These are phyloP conservation scores for Tridacna crocea DNA, from an alignment of 2,888 invertebrate genomes.

Conservation along the genomic window DNA sequence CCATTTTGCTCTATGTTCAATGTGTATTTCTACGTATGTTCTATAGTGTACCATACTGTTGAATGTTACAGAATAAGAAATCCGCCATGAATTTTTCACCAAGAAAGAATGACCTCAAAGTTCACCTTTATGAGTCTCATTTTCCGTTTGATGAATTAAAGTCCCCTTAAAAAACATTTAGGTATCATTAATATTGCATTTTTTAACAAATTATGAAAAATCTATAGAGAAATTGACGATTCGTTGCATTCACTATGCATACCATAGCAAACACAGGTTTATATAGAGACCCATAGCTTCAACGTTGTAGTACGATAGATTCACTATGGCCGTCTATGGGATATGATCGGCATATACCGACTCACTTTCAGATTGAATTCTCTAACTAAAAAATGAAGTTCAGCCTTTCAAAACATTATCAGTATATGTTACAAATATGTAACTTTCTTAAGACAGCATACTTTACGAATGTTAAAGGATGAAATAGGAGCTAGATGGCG, in stretches of 20 bases:
- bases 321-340: conserved; percentile 62
- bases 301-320: conserved; percentile 57
- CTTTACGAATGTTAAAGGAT: no score
- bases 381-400: no score
- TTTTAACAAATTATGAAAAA: conserved; percentile 45
- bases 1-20: conserved; percentile 5
- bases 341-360: conserved; percentile 49
- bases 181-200: conserved; percentile 37
- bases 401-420: not conserved
- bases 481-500: no score
- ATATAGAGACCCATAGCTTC: conserved; percentile 58
- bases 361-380: not conserved
- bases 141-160: conserved; percentile 81
- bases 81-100: conserved; percentile 70
- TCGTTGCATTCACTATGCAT: conserved; percentile 62
- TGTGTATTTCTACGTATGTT: conserved; percentile 14
- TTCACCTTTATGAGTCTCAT: conserved; percentile 75
- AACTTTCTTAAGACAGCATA: no score
- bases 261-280: conserved; percentile 34
- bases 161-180: conserved; percentile 76
- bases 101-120: conserved; percentile 80
- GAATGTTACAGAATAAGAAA: conserved; percentile 50
- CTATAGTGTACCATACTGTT: conserved; percentile 31
- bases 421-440: no score
- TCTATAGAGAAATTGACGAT: conserved; percentile 57